Evolutionary conservation across 2,113 vertebrate genomes (phyloP).

Genomic region (Muntiacus muntjak): DNA sequence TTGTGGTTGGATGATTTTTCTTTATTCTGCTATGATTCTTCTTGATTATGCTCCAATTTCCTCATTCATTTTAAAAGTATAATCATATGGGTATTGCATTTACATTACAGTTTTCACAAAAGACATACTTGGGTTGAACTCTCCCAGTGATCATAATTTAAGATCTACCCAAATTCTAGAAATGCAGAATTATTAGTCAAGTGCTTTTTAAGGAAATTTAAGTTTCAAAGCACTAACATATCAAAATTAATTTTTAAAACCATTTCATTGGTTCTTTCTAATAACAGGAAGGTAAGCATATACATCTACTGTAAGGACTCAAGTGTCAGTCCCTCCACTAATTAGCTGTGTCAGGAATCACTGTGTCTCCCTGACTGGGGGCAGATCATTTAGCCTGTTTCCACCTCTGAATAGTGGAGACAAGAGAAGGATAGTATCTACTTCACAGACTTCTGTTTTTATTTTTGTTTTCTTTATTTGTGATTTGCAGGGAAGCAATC

Average conservation of each 20-base stretch:
- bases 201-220: not conserved
- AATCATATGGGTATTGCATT: not conserved
- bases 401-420: not conserved
- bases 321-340: not conserved
- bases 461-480: not conserved
- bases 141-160: not conserved
- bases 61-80: conserved; percentile 37
- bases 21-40: not conserved
- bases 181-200: not conserved
- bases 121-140: not conserved
- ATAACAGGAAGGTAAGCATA: not conserved
- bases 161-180: not conserved
- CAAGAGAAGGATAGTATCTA: not conserved
- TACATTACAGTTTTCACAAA: conserved; percentile 26
- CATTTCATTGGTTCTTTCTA: not conserved
- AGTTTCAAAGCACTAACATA: not conserved
- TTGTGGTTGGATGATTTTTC: not conserved
- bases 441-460: not conserved
- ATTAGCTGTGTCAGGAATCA: not conserved
- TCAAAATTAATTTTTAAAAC: not conserved
- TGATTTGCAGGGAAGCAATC: not conserved
- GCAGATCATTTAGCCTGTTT: not conserved
- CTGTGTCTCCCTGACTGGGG: not conserved
- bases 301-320: not conserved
- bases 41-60: not conserved